phyloP scores from a whole-genome alignment of 2,888 invertebrate species.

The Plagiodera versicolora region DNA sequence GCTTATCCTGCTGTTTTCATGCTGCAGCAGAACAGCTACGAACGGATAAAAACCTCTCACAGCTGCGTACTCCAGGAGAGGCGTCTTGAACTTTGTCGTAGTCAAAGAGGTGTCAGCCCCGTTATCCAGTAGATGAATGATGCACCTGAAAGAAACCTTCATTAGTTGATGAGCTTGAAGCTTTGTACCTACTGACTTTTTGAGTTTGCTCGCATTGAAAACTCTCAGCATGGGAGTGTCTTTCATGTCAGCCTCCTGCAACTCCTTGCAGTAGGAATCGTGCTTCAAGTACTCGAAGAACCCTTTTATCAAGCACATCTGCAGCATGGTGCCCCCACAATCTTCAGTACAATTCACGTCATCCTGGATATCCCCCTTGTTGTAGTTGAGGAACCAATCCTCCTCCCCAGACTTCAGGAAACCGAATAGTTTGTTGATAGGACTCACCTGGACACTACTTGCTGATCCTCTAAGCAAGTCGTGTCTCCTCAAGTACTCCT shows the following conservation, averaged over 20 bases:
- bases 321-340: slow-evolving; percentile 34
- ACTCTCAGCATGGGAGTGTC: slow-evolving; percentile 32
- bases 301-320: slow-evolving; percentile 38
- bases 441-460: slow-evolving; percentile 24
- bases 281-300: slow-evolving; percentile 33
- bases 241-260: slow-evolving; percentile 27
- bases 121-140: slow-evolving; percentile 36
- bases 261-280: slow-evolving; percentile 16
- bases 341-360: slow-evolving; percentile 32
- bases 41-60: slow-evolving; percentile 37
- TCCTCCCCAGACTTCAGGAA: slow-evolving; percentile 37
- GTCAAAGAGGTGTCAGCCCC: slow-evolving; percentile 32
- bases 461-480: slow-evolving; percentile 20
- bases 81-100: slow-evolving; percentile 27
- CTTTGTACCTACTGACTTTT: slow-evolving; percentile 12
- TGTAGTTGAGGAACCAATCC: slow-evolving; percentile 34
- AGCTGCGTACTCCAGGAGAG: slow-evolving; percentile 34
- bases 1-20: slow-evolving; percentile 26
- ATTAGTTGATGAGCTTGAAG: background rate
- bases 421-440: slow-evolving; percentile 31
- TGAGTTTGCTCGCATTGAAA: slow-evolving; percentile 34
- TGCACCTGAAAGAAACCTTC: slow-evolving; percentile 18
- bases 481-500: slow-evolving; percentile 34
- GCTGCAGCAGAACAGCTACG: slow-evolving; percentile 33
- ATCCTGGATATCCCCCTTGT: slow-evolving; percentile 32